Evolutionary conservation across 1,140 invertebrate species (phyloP), one percentile per base, ranked within the genome.

Genomic region (Euwallacea fornicatus): DNA sequence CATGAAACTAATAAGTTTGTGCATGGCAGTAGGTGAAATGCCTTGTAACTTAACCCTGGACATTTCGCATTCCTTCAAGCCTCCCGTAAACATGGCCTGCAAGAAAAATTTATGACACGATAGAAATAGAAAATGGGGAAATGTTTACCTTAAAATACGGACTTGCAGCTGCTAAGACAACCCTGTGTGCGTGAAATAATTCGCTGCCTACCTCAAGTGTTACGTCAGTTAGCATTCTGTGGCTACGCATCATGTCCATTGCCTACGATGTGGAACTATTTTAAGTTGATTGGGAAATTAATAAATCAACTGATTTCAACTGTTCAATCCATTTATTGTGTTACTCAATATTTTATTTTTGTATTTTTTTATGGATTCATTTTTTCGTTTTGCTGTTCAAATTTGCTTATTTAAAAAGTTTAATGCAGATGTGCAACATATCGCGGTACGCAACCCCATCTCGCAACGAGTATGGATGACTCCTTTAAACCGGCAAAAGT

Each of bases 141-240:
- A 33, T 33, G 21, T 33, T 15, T 58, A 70, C 69, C 59, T 96
- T 95, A 79, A 98, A 98, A 81, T 97, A 98, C 2, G 95, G 95
- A 84, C 95, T 97, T 66, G 92, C 93, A 0, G 95, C 93, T 6
- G 96, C 95, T 53, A 98, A 84, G 41, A 98, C 91, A 11, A 97
- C 90, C 84, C 95, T 91, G 81, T 98, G 96, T 3, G 93, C 95
- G 75, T 93, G 90, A 80, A 97, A 96, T 15, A 92, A 81, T 79
- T 95, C 91, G 10, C 87, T 86, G 46, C 92, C 93, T 11, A 97
- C 93, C 83, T 94, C 90, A 16, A 97, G 82, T 55, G 92, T 86
- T 16, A 97, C 91, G 81, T 97, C 95, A 11, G 94, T 96, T 6
- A 97, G 84, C 91, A 96, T 95, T 72, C 91, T 88, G 81, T 95